Base-by-base conservation (phyloP, 1,140 invertebrate species). In the Oreohelix idahoensis region DNA sequence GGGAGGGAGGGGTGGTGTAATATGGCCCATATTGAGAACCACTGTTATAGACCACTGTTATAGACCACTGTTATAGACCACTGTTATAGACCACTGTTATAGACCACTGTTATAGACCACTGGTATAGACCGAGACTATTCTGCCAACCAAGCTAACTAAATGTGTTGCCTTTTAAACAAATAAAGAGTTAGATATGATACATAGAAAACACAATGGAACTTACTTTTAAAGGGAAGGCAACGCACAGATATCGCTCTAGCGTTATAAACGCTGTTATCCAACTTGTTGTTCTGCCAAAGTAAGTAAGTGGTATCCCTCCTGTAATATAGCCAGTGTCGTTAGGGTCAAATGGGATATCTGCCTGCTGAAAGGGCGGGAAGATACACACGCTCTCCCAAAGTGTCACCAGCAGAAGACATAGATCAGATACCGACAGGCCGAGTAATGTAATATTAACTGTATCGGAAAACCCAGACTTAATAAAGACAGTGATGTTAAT, bases 221-320 rank as follows among this genome's bases (percentile, higher is more conserved):
- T 66, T 32, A 66, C 63, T 17, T 66, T 66, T 66, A 66, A 32
- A 32, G 63, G 63, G n/a, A 66, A 32, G 10, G 63, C 63, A 4
- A 66, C 63, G 29, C 63, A 66, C n/a, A 66, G n/a, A 17, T 66
- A 66, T 10, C 63, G 8, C 63, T 66, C 63, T 11, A 66, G n/a
- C 0, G 63, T 32, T 4, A 66, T 66, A 35, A 32, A 32, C 29
- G 17, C n/a, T 2, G 63, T 66, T 32, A 66, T 66, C 63, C 63
- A 66, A 32, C 63, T 66, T 11, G 63, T 66, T 23, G 63, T 66
- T 66, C 63, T 66, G 63, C 63, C 17, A n/a, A 66, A 66, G 29
- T 32, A 66, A 17, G 29, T 29, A 35, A 66, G 17, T 17, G 5
- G 63, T 32, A 29, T 10, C 20, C 63, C 63, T 2, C 63, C 63